Base-by-base conservation (phyloP, 1,140 invertebrate species). In the Scaptomyza montana region DNA sequence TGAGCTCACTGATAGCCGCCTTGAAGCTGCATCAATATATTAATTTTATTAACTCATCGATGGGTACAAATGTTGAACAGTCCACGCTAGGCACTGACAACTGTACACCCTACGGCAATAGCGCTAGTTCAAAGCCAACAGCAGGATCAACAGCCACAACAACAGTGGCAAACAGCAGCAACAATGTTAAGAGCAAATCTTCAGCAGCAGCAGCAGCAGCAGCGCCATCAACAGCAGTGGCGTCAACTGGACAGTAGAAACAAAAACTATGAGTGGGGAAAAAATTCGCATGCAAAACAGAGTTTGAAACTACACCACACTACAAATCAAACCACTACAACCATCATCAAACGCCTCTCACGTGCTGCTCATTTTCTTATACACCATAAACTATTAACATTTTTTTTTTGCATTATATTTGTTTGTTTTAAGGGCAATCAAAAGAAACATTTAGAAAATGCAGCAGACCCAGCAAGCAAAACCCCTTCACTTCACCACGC, bases 1-100 rank as follows among this genome's bases (percentile, higher is more conserved):
- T 95, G 12, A 93, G 90, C 21, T 94, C 93, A 5, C 69, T 95
- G 30, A 93, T 95, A 12, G 93, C 94, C 9, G 94, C 95, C 16
- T 85, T 95, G 1, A 94, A 94, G 74, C 90, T 95, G 21, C 94
- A 94, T 16, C 93, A 92, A 25, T 94, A 94, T 43, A 80, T 94
- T 5, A 92, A 93, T 43, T 90, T 92, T 33, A 91, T 93, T 21
- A 93, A 93, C 66, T 90, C 90, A 54, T 91, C 87, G 43, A 91
- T 91, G 90, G 90, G 90, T 73, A 91, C 87, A 51, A 91, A 91
- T 78, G 80, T 91, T 30, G 90, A 91, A 62, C 90, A 91, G 64
- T 91, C 90, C 7, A 77, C 89, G 19, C 53, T 90, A 47, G 19
- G 54, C 46, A 80, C 60, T 12, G 80, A 89, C 10, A 72, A 70